These are phyloP conservation scores for Poeciliopsis presidionis DNA, from an alignment of 2,797 vertebrate genomes.

Conservation along the genomic window DNA sequence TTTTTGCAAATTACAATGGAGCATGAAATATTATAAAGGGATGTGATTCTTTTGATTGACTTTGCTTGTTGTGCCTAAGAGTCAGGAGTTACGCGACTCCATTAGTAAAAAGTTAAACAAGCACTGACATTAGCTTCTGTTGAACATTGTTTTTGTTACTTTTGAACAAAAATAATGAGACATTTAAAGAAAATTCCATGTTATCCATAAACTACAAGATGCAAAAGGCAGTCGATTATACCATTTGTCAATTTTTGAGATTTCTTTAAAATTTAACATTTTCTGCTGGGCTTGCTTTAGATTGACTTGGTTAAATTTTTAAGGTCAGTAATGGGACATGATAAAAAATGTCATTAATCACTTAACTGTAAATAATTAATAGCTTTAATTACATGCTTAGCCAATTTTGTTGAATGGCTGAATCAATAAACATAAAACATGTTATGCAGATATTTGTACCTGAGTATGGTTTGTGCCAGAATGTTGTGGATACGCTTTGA, in stretches of 20 bases:
- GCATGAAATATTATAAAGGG: slow-evolving; percentile 15
- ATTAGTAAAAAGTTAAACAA: background rate
- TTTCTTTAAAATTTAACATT: slow-evolving; percentile 19
- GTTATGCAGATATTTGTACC: background rate
- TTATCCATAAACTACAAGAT: too few species aligned
- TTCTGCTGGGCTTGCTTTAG: background rate
- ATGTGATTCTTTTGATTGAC: slow-evolving; percentile 16
- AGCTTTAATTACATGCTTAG: background rate
- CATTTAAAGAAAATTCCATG: background rate
- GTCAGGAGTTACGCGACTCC: background rate
- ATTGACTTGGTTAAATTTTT: background rate
- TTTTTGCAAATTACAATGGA: slow-evolving; percentile 14
- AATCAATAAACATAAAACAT: background rate
- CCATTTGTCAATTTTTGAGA: background rate
- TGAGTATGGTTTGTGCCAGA: background rate
- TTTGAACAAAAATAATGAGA: background rate
- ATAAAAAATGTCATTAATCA: background rate
- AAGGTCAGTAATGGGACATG: background rate
- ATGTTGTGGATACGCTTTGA: background rate
- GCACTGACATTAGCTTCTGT: background rate
- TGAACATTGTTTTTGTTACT: background rate
- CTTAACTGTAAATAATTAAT: background rate
- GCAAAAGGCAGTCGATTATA: background rate
- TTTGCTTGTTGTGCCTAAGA: slow-evolving; percentile 18
- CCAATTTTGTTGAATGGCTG: background rate